Evolutionary conservation across 2,113 vertebrate species (phyloP).

Genomic region (Zapus hudsonius): DNA sequence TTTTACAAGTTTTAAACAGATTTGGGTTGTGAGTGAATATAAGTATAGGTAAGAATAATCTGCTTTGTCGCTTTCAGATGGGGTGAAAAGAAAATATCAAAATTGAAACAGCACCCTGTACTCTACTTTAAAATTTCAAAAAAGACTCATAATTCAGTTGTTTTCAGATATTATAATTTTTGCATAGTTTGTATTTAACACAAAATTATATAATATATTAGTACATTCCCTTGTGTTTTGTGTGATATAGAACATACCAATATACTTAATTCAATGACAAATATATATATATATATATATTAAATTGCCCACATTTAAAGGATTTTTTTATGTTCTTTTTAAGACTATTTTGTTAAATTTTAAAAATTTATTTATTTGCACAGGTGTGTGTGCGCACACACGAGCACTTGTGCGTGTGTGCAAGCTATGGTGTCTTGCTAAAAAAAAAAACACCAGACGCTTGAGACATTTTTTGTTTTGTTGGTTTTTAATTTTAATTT

Average conservation of each 20-base stretch:
- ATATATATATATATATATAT: not conserved
- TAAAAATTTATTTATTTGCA: too few relatives aligned
- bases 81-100: not conserved
- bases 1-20: not conserved
- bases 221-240: slow-evolving; percentile 42
- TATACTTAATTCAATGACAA: slow-evolving; percentile 11
- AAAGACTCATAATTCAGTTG: not conserved
- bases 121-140: not conserved
- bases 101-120: not conserved
- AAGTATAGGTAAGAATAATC: not conserved
- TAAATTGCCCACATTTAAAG: not conserved
- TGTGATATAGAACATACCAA: slow-evolving; percentile 28
- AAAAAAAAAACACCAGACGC: too few relatives aligned
- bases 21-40: not conserved
- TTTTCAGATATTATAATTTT: slow-evolving; percentile 45
- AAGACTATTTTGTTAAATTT: not conserved
- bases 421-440: too few relatives aligned
- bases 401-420: too few relatives aligned
- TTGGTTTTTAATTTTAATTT: too few relatives aligned
- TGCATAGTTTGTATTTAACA: slow-evolving; percentile 59
- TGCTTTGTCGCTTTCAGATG: not conserved
- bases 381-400: too few relatives aligned
- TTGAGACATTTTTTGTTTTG: too few relatives aligned
- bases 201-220: not conserved
- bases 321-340: slow-evolving; percentile 10